phyloP scores from a whole-genome alignment of 2,888 invertebrate genomes.

The Oscheius sp. region DNA sequence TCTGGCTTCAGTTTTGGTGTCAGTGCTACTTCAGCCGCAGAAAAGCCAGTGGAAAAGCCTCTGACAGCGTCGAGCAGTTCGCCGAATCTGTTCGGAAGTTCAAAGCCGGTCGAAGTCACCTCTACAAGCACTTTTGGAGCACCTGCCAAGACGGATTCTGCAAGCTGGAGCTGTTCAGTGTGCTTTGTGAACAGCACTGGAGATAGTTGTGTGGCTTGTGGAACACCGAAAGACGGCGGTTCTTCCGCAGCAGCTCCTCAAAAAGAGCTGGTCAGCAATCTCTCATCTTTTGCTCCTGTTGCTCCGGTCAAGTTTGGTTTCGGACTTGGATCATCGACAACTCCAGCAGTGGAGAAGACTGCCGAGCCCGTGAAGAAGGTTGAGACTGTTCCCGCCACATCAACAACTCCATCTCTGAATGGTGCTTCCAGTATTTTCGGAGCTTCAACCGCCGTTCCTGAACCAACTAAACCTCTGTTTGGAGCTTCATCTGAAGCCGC shows the following conservation, averaged over 20 bases:
- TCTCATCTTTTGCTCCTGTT: background rate
- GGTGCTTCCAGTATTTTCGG: background rate
- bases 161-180: conserved; percentile 5
- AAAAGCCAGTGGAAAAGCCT: background rate
- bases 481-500: background rate
- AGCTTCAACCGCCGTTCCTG: background rate
- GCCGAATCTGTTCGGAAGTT: no score
- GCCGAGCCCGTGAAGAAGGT: background rate
- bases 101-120: no score
- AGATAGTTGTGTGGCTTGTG: background rate
- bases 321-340: background rate
- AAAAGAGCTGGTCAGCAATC: conserved; percentile 9
- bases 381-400: no score
- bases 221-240: background rate
- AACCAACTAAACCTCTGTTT: background rate
- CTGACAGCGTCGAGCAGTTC: no score
- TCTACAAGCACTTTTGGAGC: no score
- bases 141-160: background rate
- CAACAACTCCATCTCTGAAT: no score
- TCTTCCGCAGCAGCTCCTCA: background rate
- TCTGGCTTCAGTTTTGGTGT: background rate
- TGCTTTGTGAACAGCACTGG: conserved; percentile 9
- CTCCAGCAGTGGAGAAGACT: background rate
- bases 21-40: background rate
- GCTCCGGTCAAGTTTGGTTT: conserved; percentile 14